Evolutionary conservation across 2,797 vertebrate species (phyloP).

Genomic region (Lacerta viridis): DNA sequence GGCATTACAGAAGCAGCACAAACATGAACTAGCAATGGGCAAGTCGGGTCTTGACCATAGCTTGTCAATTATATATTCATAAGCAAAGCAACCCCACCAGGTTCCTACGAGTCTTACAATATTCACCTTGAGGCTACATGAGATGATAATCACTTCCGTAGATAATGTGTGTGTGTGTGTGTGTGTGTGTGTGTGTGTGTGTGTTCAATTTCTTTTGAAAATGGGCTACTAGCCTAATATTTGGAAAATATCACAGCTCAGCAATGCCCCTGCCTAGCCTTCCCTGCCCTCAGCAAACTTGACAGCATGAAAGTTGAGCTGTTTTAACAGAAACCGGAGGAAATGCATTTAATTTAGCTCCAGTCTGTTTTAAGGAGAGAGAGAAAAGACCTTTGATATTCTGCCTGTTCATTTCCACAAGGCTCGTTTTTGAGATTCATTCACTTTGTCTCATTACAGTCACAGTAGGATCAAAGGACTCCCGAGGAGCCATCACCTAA

Average conservation of each 20-base stretch:
- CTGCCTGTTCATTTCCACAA: constrained; percentile 39
- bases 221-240: not conserved
- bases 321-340: constrained; percentile 11
- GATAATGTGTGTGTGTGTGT: not conserved
- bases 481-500: constrained; percentile 29
- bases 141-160: not conserved
- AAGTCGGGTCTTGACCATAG: not conserved
- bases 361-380: not conserved
- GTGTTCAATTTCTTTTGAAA: not conserved
- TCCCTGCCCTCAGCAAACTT: not conserved
- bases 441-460: constrained; percentile 48
- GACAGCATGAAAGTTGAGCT: constrained; percentile 1
- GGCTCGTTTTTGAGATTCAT: constrained; percentile 22
- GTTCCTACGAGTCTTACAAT: not conserved
- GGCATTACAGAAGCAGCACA: not conserved
- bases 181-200: too few relatives aligned
- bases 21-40: not conserved
- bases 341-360: constrained; percentile 28
- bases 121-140: not conserved
- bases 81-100: not conserved
- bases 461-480: constrained; percentile 48
- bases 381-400: constrained; percentile 18
- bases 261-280: not conserved
- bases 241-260: not conserved
- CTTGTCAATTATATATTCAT: not conserved